These are phyloP conservation scores for Olivierus martensii DNA, from an alignment of 1,140 invertebrate species.

Conservation along the genomic window DNA sequence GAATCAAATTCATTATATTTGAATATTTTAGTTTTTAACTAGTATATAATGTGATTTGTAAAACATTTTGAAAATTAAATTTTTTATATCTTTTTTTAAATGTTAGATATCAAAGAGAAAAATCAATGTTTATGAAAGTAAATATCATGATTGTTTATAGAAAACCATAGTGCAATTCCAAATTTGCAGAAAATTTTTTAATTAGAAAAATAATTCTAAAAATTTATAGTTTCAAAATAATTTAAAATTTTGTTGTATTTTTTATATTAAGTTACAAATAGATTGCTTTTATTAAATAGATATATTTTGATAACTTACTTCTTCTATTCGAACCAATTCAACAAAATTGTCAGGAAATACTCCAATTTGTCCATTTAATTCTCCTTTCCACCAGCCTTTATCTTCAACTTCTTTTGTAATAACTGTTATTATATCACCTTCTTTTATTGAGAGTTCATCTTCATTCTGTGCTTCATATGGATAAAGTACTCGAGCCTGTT, in stretches of 20 bases:
- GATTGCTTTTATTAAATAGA: constrained; percentile 17
- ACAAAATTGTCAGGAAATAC: constrained; percentile 98
- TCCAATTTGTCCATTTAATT: constrained; percentile 71
- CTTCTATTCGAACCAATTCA: constrained; percentile 38
- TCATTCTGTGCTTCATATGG: constrained; percentile 82
- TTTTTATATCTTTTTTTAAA: too few relatives aligned
- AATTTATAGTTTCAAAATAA: constrained; percentile 28
- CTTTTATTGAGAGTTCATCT: constrained; percentile 77
- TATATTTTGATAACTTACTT: constrained; percentile 9
- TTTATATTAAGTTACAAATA: constrained; percentile 18
- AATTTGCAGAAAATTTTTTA: neutral
- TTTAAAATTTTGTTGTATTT: constrained; percentile 29
- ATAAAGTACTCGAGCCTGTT: constrained; percentile 70
- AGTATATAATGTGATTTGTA: too few relatives aligned
- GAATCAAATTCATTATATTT: too few relatives aligned
- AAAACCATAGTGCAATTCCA: too few relatives aligned
- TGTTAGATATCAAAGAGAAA: too few relatives aligned
- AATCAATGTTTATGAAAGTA: too few relatives aligned
- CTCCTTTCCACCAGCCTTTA: constrained; percentile 94
- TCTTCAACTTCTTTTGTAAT: constrained; percentile 77
- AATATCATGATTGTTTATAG: too few relatives aligned
- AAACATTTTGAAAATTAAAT: too few relatives aligned
- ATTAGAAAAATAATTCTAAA: neutral
- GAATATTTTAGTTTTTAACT: too few relatives aligned
- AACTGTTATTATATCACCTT: constrained; percentile 80